Conservation (phyloP, 2,797 vertebrate species). For the Chanos chanos region DNA sequence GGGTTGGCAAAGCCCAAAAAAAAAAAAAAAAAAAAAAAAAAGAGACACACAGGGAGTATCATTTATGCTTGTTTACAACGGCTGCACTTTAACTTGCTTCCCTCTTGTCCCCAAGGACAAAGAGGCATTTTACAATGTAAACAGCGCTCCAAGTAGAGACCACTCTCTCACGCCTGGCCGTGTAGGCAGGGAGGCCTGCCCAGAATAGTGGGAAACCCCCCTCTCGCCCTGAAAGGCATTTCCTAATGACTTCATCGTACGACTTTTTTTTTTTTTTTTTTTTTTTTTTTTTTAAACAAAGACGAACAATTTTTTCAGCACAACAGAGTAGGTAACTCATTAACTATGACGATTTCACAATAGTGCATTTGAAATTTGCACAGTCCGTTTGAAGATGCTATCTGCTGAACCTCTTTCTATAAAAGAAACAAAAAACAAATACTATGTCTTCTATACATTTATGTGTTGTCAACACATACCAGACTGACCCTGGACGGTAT, state of each 20-base stretch:
- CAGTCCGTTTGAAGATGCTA: no score
- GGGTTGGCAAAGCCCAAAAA: background rate
- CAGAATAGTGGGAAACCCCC: constrained; percentile 28
- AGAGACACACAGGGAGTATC: background rate
- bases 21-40: constrained; percentile 2
- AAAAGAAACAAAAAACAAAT: no score
- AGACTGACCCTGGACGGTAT: no score
- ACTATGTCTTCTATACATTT: background rate
- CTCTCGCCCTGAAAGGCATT: constrained; percentile 13
- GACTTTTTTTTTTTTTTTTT: no score
- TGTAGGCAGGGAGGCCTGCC: background rate
- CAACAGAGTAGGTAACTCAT: no score
- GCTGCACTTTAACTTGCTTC: constrained; percentile 22
- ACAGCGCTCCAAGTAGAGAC: constrained; percentile 17
- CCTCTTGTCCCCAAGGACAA: constrained; percentile 4
- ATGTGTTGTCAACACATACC: background rate
- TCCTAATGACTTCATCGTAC: constrained; percentile 10
- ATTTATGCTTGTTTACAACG: constrained; percentile 24
- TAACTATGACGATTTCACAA: no score
- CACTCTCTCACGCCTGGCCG: constrained; percentile 12
- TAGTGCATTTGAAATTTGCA: no score
- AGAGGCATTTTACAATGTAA: constrained; percentile 13
- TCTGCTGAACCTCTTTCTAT: no score
- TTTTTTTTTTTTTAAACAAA: no score
- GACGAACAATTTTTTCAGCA: no score